Evolutionary conservation across 2,888 invertebrate species (phyloP), one percentile per base, ranked within the genome.

Genomic region (Mimas tiliae): DNA sequence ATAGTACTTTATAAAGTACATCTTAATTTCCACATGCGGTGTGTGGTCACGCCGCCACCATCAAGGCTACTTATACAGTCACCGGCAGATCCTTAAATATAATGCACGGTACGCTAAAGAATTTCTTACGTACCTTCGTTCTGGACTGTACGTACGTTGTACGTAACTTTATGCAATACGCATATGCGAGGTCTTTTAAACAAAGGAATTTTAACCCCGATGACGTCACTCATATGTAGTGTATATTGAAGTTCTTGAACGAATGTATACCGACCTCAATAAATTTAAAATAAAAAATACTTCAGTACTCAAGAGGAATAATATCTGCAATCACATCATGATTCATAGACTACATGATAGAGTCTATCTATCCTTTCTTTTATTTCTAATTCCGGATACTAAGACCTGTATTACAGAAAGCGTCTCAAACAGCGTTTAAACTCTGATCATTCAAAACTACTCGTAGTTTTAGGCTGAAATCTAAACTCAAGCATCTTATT

Each of bases 1-100:
- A n/a, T n/a, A n/a, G n/a, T n/a, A 27, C 27, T 27, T 14, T 62
- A 42, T 47, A 27, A 12, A 19, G 27, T 21, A 75, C 73, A 74
- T 74, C 74, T 74, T 75, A 71, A 82, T 82, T 81, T 76, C 75
- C 75, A 82, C 80, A 78, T 65, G 69, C 69, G 70, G 70, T 75
- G 73, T 75, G 74, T 77, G 1, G 38, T 1, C 38, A 7, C 69
- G 74, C 70, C 69, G 69, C 69, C 72, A 78, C 72, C 71, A 72
- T 75, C 76, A 81, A 81, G 81, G 82, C 19, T 55, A 48, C 45
- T 11, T 47, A 45, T 65, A 55, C 53, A 48, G 19, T 55, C 45
- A 33, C 55, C 33, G 42, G 14, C 45, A 53, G 27, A 27, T 52
- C 53, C 42, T 45, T 45, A n/a, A 48, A 53, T 63, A 63, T 48